These are phyloP conservation scores for Onychomys torridus DNA, from an alignment of 2,797 vertebrate species.

Conservation along the genomic window DNA sequence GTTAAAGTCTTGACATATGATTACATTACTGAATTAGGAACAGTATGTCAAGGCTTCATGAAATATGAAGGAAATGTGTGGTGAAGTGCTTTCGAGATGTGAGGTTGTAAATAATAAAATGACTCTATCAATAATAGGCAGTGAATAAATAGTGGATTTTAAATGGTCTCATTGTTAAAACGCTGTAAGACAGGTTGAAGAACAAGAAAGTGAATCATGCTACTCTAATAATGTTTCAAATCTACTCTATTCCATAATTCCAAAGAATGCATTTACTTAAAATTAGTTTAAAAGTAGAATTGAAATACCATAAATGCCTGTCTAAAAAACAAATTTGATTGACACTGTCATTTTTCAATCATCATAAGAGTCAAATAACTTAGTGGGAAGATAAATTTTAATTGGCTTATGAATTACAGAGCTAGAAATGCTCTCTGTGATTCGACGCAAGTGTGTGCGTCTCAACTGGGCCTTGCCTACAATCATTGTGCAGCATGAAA, in stretches of 20 bases:
- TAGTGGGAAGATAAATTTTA: conserved; percentile 73
- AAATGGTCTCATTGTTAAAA: neutral
- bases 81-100: conserved; percentile 46
- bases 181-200: neutral
- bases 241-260: neutral
- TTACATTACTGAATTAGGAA: conserved; percentile 24
- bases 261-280: conserved; percentile 21
- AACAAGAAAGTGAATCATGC: neutral
- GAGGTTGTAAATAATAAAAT: conserved; percentile 58
- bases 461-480: neutral
- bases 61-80: neutral
- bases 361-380: conserved; percentile 69
- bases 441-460: conserved; percentile 63
- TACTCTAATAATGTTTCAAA: neutral
- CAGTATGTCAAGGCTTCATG: neutral
- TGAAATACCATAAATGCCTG: neutral
- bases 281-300: conserved; percentile 11
- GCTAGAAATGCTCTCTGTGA: conserved; percentile 63
- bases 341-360: neutral
- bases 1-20: neutral
- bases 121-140: neutral
- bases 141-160: neutral
- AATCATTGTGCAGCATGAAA: conserved; percentile 19
- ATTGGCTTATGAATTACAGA: conserved; percentile 13
- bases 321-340: conserved; percentile 7